These are phyloP conservation scores for Drosophila parvula DNA, from an alignment of 1,140 invertebrate genomes.

Conservation along the genomic window DNA sequence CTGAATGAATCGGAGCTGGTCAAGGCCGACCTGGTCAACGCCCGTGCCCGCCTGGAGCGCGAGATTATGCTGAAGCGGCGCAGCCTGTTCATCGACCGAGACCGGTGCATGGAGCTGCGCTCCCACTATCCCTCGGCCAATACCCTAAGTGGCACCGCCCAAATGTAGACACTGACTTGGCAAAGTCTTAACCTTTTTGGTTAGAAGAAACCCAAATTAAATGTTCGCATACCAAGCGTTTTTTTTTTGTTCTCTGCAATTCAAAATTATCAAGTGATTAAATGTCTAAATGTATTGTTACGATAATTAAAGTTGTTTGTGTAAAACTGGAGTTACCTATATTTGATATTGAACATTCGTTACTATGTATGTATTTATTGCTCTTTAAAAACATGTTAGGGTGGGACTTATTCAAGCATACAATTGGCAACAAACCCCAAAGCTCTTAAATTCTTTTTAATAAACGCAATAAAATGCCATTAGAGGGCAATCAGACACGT, in stretches of 20 bases:
- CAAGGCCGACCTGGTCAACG: constrained; percentile 86
- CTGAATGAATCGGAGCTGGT: constrained; percentile 86
- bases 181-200: neutral
- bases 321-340: neutral
- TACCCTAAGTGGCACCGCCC: constrained; percentile 85
- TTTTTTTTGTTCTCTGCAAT: too few relatives aligned
- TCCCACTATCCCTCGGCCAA: constrained; percentile 88
- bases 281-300: neutral
- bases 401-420: neutral
- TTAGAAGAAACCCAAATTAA: neutral
- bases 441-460: constrained; percentile 58
- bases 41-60: constrained; percentile 87
- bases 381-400: neutral
- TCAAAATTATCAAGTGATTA: constrained; percentile 4
- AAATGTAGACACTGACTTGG: constrained; percentile 15
- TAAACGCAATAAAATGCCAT: constrained; percentile 77
- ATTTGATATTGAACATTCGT: too few relatives aligned
- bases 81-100: constrained; percentile 88
- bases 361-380: neutral
- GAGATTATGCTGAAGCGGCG: constrained; percentile 90
- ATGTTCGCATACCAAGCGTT: neutral
- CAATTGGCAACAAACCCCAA: constrained; percentile 14
- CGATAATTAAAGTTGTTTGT: neutral
- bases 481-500: constrained; percentile 76
- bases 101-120: constrained; percentile 87